Evolutionary conservation across 1,140 invertebrate species (phyloP).

Genomic region (Atopsyche davidsoni): DNA sequence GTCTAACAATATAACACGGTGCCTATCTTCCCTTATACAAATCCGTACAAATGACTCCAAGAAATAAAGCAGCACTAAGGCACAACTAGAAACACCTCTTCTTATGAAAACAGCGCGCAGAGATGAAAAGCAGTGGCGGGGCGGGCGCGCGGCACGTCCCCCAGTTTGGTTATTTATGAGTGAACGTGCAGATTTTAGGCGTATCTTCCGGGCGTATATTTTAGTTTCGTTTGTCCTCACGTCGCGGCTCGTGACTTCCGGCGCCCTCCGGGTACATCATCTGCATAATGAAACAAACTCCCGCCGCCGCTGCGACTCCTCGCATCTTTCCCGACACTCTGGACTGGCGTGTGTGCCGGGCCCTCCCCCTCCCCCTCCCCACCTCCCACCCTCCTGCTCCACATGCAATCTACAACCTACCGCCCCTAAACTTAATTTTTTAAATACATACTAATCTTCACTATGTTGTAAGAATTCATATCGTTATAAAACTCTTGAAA

Average conservation of each 20-base stretch:
- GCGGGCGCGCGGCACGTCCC: slow-evolving; percentile 18
- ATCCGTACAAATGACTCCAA: too few species aligned
- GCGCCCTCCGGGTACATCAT: slow-evolving; percentile 24
- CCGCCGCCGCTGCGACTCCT: not conserved
- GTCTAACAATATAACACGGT: too few species aligned
- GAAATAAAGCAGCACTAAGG: too few species aligned
- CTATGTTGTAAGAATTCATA: too few species aligned
- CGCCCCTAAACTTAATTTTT: too few species aligned
- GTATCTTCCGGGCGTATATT: slow-evolving; percentile 28
- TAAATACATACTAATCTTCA: too few species aligned
- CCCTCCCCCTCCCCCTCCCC: not conserved
- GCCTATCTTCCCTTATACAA: too few species aligned
- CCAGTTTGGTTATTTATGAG: slow-evolving; percentile 29
- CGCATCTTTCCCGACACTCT: not conserved
- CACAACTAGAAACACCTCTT: too few species aligned
- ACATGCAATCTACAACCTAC: slow-evolving; percentile 1
- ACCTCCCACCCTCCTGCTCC: not conserved
- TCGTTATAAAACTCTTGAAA: too few species aligned
- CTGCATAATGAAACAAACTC: slow-evolving; percentile 29
- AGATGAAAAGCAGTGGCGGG: slow-evolving; percentile 4
- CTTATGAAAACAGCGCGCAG: too few species aligned
- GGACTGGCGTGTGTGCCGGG: not conserved
- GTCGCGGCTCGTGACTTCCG: slow-evolving; percentile 15
- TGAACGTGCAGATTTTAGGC: slow-evolving; percentile 30
- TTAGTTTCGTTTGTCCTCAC: slow-evolving; percentile 25